A percentile compares a stretch with the other conserved stretches of the same genome.
Evolutionary conservation across 1,140 invertebrate genomes (phyloP).

Genomic region (Theocolax elegans): DNA sequence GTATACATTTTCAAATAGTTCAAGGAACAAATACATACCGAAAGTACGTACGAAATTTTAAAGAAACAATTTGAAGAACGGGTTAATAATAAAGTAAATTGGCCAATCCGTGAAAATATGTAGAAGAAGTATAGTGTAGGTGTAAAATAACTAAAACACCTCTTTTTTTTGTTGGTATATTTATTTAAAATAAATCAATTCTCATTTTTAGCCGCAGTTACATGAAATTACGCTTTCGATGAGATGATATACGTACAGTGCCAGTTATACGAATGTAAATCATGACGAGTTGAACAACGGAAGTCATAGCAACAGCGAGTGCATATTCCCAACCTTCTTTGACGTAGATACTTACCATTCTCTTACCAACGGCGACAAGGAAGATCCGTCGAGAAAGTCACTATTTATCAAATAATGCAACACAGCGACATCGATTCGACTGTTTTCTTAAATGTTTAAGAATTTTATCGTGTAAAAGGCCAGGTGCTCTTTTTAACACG

Average conservation of each 20-base stretch:
- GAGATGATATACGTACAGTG: constrained; percentile 41
- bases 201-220: constrained; percentile 40
- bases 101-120: too few species aligned
- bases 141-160: not conserved
- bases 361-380: not conserved
- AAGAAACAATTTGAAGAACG: too few species aligned
- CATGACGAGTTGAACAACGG: not conserved
- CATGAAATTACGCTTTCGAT: constrained; percentile 38
- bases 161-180: constrained; percentile 33
- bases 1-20: too few species aligned
- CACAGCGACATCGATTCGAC: constrained; percentile 21
- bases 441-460: not conserved
- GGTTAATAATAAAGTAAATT: too few species aligned
- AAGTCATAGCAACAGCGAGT: not conserved
- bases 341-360: too few species aligned
- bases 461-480: too few species aligned
- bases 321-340: not conserved
- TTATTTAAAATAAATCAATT: constrained; percentile 44
- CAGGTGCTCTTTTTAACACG: too few species aligned
- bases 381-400: not conserved
- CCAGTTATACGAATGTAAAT: not conserved
- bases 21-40: too few species aligned
- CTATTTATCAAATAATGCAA: constrained; percentile 1
- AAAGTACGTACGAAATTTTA: too few species aligned
- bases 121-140: too few species aligned